These are phyloP conservation scores for Amphibalanus amphitrite DNA, from an alignment of 1,140 invertebrate genomes.

Conservation along the genomic window DNA sequence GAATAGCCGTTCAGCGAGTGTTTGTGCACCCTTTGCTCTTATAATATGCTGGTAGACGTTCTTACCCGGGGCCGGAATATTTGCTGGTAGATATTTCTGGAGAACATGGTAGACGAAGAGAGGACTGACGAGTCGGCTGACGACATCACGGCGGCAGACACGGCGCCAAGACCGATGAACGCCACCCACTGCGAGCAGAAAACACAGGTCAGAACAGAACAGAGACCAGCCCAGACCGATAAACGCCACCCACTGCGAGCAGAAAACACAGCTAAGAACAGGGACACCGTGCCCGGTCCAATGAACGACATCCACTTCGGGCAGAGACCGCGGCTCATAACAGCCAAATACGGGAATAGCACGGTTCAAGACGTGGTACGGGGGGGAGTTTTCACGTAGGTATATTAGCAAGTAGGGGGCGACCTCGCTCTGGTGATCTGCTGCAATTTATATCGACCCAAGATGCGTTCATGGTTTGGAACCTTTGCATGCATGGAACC, in stretches of 20 bases:
- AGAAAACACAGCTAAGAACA: constrained; percentile 10
- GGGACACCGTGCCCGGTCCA: constrained; percentile 85
- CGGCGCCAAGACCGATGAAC: constrained; percentile 93
- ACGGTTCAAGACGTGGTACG: too few species aligned
- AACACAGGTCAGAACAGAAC: too few species aligned
- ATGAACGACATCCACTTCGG: constrained; percentile 73
- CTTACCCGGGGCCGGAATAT: constrained; percentile 78
- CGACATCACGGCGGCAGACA: constrained; percentile 95
- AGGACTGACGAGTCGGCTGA: constrained; percentile 94
- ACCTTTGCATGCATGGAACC: too few species aligned
- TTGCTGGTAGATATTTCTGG: constrained; percentile 90
- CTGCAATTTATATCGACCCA: too few species aligned
- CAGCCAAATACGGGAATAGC: too few species aligned
- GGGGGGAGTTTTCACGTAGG: too few species aligned
- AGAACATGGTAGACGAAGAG: constrained; percentile 94
- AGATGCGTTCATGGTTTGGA: too few species aligned
- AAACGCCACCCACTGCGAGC: constrained; percentile 60
- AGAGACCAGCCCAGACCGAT: constrained; percentile 88
- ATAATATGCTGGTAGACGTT: too few species aligned
- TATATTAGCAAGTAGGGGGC: too few species aligned
- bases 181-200: constrained; percentile 47
- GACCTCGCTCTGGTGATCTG: too few species aligned
- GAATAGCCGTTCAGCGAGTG: too few species aligned
- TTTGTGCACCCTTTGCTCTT: too few species aligned
- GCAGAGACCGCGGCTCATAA: constrained; percentile 8